phyloP scores from a whole-genome alignment of 2,797 vertebrate genomes.

The Anguilla anguilla region DNA sequence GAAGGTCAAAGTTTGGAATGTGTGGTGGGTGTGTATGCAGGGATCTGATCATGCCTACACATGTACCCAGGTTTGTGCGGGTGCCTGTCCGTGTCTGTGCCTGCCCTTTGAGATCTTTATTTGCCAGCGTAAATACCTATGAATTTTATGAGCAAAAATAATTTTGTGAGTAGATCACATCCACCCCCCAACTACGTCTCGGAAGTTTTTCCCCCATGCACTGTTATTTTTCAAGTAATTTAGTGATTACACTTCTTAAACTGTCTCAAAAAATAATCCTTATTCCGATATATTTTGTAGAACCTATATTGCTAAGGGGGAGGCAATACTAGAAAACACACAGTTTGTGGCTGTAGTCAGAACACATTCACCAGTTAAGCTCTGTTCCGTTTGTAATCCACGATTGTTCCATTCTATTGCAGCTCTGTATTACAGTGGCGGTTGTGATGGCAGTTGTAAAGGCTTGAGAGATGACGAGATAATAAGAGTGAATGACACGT shows the following conservation, averaged over 20 bases:
- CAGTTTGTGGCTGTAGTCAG: background rate
- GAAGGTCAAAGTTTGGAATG: background rate
- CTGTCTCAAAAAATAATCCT: background rate
- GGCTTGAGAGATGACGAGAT: background rate
- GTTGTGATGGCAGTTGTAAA: background rate
- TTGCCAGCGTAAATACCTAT: background rate
- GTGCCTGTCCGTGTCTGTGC: background rate
- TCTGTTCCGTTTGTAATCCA: background rate
- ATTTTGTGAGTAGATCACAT: background rate
- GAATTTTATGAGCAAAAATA: background rate
- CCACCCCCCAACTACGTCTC: background rate
- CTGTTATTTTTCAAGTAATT: background rate
- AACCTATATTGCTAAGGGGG: background rate
- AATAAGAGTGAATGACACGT: background rate
- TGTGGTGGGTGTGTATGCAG: constrained; percentile 1
- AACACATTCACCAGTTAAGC: background rate
- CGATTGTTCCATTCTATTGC: background rate
- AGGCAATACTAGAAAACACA: background rate
- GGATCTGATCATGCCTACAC: constrained; percentile 5
- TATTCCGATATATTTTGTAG: background rate
- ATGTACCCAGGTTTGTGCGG: background rate
- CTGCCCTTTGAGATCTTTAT: background rate
- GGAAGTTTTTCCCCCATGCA: background rate
- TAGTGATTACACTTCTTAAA: background rate
- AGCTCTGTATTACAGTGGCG: background rate